Base-by-base conservation (phyloP, 1,140 invertebrate species). In the Lineus longissimus region DNA sequence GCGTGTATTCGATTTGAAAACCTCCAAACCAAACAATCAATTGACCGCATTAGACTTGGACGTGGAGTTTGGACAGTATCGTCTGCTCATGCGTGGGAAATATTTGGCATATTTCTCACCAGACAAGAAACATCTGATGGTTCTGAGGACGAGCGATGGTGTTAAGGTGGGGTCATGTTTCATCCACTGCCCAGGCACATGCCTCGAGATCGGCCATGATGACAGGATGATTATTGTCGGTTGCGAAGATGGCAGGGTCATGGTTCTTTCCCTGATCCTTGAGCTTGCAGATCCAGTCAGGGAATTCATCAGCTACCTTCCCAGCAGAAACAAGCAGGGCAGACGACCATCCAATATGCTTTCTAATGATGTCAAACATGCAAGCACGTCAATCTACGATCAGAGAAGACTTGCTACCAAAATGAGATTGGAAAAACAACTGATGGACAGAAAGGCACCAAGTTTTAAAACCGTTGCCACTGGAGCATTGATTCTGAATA, bases 221-320 rank as follows among this genome's bases (percentile, higher is more conserved):
- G 77, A 75, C n/a, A 64, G 76, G 13, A 79, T 76, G 2, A 64
- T 80, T 43, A 66, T 69, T 23, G 71, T 79, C 2, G 74, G 76
- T 4, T 76, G 73, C 43, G 65, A 71, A 1, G 77, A 80, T 51
- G 76, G 76, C 0, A 65, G 76, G 11, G 64, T 78, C 0, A 64
- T 78, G 65, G 69, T 78, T 2, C 59, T 78, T 1, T 66, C 62
- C 29, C 47, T 80, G 4, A 71, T 76, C 45, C 59, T 78, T 2
- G 73, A 74, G 33, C 40, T 73, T 6, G 63, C 68, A 55, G 75
- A 77, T 56, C 77, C 75, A 4, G 65, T 76, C 19, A 62, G 22
- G 19, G 74, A 78, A 51, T 13, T 72, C 17, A 73, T 78, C 43
- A 62, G 66, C 23, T 68, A 73, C 36, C 60, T 79, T 13, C 70